Evolutionary conservation across 2,888 invertebrate species (phyloP).

Genomic region (Teleogryllus oceanicus): DNA sequence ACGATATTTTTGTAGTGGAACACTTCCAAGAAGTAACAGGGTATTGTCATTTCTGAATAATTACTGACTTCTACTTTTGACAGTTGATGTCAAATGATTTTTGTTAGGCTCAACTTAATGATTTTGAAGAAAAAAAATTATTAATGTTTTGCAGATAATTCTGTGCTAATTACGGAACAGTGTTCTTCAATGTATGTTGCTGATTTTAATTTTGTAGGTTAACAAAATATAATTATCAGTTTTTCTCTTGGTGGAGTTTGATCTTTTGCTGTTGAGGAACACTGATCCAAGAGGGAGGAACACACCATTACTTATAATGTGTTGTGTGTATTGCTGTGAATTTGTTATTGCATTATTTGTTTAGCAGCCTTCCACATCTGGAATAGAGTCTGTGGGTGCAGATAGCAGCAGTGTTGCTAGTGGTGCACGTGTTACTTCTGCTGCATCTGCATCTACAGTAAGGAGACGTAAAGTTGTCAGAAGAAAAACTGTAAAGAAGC

Average conservation of each 20-base stretch:
- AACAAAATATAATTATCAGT: background rate
- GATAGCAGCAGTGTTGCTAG: constrained; percentile 28
- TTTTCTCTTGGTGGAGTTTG: background rate
- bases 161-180: background rate
- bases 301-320: background rate
- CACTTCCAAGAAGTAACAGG: background rate
- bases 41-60: background rate
- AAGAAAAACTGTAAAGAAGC: constrained; percentile 20
- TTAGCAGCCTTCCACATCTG: constrained; percentile 49
- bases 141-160: too few relatives aligned
- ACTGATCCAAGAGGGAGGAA: background rate
- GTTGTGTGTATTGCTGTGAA: background rate
- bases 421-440: constrained; percentile 9
- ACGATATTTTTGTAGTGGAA: background rate
- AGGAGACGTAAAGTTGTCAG: constrained; percentile 19
- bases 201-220: background rate
- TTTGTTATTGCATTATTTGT: constrained; percentile 30
- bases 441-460: background rate
- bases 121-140: too few relatives aligned
- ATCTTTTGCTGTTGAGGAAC: background rate
- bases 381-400: constrained; percentile 45
- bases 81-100: too few relatives aligned
- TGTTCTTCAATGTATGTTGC: background rate
- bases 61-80: too few relatives aligned
- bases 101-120: too few relatives aligned